Evolutionary conservation across 1,140 invertebrate genomes (phyloP), one percentile per base, ranked within the genome.

Genomic region (Danaus plexippus): DNA sequence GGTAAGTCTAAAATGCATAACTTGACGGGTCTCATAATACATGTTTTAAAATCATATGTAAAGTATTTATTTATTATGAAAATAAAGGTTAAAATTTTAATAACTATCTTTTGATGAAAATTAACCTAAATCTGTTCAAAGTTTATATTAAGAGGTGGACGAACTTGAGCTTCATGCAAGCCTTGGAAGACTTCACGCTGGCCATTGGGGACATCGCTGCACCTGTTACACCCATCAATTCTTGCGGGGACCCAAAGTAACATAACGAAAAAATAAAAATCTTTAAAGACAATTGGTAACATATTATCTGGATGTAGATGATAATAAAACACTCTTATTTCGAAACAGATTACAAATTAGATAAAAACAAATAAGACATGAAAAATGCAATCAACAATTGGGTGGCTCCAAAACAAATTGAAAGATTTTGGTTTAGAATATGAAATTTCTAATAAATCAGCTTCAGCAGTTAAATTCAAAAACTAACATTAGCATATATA

Each of bases 1-100:
- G 84, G 84, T 87, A 87, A 87, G 83, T 87, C 81, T 75, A 80
- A 80, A 82, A 84, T 80, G 80, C 75, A 80, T 79, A 84, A 77
- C 66, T 77, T 80, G 73, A 73, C 63, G 73, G 77, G 78, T 75
- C 75, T 73, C 60, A 65, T 69, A 73, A 53, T 66, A 65, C 68
- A 65, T 61, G 49, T 61, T 61, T 46, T 51, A 45, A 47, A 61
- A 11, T 52, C 47, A 54, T 50, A 32, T 82, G 80, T 86, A 81
- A 79, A 77, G 63, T 69, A 68, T 80, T 82, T 78, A 61, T 75
- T 75, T 59, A 63, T 32, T 2, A 32, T 32, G 22, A 32, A 73
- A 86, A 86, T 86, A 86, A 86, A 86, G 77, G 71, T 64, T 85
- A 70, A 79, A 77, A 32, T 32, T 66, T 74, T 66, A 57, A 72